Evolutionary conservation across 2,888 invertebrate species (phyloP), one percentile per base, ranked within the genome.

Genomic region (Parapristionchus giblindavisi): DNA sequence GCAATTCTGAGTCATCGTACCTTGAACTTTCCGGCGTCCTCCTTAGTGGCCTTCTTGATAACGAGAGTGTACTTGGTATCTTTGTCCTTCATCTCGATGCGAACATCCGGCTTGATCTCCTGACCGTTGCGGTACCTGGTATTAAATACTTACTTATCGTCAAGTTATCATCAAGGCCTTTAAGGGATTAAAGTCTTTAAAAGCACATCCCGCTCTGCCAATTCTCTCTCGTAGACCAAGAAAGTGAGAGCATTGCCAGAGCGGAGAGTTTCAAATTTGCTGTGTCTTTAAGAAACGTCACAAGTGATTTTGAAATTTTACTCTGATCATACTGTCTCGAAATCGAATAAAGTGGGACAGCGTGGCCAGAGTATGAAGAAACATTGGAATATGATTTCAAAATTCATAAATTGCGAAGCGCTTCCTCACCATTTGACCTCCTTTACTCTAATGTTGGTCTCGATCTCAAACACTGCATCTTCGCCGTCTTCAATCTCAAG

Each of bases 401-500:
- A 38, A 29, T 36, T 21, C 1, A 36, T 38, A 4, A 3, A 36
- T 27, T 61, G 4, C 32, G 11, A 36, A 17, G 4, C 11, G 34
- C 6, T 2, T 40, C 14, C 73, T 2, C 24, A 73, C 87, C 87
- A 88, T 71, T 84, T 84, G 60, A 88, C 79, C 27, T 84, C 85
- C 58, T 81, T 77, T 24, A 88, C 88, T 51, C 83, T 77, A 29
- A 87, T 85, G 71, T 84, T 84, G 24, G 89, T 87, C 60, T 85
- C 87, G 21, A 89, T 87, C 65, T 88, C 88, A 82, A 90, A 89
- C 66, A 87, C 84, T 8, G 89, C 89, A 71, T 84, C 84, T 77
- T 89, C 89, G 56, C 89, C 89, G 66, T 87, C 87, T 70, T 87
- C 85, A 52, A 89, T 88, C 48, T 88, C 86, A 75, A 87, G 84